These are phyloP conservation scores for Apeltes quadracus DNA, from an alignment of 2,113 vertebrate species.

Conservation along the genomic window DNA sequence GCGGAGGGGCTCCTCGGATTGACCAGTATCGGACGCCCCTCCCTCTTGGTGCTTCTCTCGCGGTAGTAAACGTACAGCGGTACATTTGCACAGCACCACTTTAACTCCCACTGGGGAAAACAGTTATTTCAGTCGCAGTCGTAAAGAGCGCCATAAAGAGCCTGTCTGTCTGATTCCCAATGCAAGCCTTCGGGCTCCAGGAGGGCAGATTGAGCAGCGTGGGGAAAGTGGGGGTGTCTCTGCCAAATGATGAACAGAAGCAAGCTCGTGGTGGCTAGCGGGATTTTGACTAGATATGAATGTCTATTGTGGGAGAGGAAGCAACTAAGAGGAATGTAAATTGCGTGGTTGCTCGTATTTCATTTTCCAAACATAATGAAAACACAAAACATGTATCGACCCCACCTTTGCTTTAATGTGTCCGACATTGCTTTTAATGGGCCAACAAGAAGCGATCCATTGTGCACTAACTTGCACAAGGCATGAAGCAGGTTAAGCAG, in stretches of 20 bases:
- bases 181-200: slow-evolving; percentile 60
- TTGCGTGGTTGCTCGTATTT: slow-evolving; percentile 23
- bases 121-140: slow-evolving; percentile 75
- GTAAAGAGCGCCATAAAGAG: slow-evolving; percentile 74
- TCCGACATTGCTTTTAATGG: slow-evolving; percentile 89
- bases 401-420: slow-evolving; percentile 79
- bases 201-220: slow-evolving; percentile 57
- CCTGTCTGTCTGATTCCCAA: slow-evolving; percentile 72
- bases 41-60: slow-evolving; percentile 39
- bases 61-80: slow-evolving; percentile 73
- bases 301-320: slow-evolving; percentile 41
- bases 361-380: slow-evolving; percentile 37
- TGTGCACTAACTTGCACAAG: slow-evolving; percentile 87
- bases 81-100: slow-evolving; percentile 61
- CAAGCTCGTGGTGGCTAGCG: slow-evolving; percentile 45
- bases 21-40: slow-evolving; percentile 55
- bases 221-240: slow-evolving; percentile 39
- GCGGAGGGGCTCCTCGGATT: slow-evolving; percentile 36
- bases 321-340: slow-evolving; percentile 42
- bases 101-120: slow-evolving; percentile 70
- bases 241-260: slow-evolving; percentile 52
- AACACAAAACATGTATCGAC: slow-evolving; percentile 47
- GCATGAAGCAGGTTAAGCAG: slow-evolving; percentile 91
- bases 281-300: slow-evolving; percentile 64
- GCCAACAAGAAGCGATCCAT: slow-evolving; percentile 93